Base-by-base conservation (phyloP, 1,140 invertebrate species). In the Drosophila ironensis region DNA sequence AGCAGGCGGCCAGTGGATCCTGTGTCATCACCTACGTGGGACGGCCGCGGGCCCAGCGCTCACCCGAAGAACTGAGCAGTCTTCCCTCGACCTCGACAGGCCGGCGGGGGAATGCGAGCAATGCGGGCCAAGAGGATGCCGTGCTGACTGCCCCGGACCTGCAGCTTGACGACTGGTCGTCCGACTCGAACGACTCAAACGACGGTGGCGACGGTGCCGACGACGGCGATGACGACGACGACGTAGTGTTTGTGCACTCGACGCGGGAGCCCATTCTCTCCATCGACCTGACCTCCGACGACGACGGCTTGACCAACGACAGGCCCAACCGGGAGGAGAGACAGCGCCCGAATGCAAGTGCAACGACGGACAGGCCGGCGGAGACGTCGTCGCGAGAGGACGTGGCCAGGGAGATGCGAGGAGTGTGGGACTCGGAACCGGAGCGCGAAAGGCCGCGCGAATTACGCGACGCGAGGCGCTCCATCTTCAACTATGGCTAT, bases 81-180 rank as follows among this genome's bases (percentile, higher is more conserved):
- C 54, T 63, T 4, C 73, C 84, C 1, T 82, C 82, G 7, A 82
- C 70, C 0, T 87, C 82, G 4, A 54, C 77, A 2, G 70, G 78
- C 9, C 37, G 70, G 8, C 74, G 73, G 4, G 17, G 25, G 3
- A 37, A 37, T 7, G 5, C 7, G 0, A 57, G 52, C 17, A 22
- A 45, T 25, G 28, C 20, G 6, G 45, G 42, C 27, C 35, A 37
- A 2, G 57, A 46, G 0, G 64, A 70, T 48, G 86, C 69, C 64
- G 92, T 92, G 8, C 91, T 94, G 51, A 92, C 93, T 14, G 94
- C 95, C n/a, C 94, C 95, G 2, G 95, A 96, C 90, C 90, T 96
- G 25, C 95, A 96, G 89, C 89, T 96, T 38, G 94, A 84, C 22
- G 77, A 96, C 81, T 96, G 95, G 94, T 91, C 93, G 0, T 94